A percentile compares a stretch with the other conserved stretches of the same genome.
These are phyloP conservation scores for Trissoscelio sp. DNA, from an alignment of 2,888 invertebrate species.

Conservation along the genomic window DNA sequence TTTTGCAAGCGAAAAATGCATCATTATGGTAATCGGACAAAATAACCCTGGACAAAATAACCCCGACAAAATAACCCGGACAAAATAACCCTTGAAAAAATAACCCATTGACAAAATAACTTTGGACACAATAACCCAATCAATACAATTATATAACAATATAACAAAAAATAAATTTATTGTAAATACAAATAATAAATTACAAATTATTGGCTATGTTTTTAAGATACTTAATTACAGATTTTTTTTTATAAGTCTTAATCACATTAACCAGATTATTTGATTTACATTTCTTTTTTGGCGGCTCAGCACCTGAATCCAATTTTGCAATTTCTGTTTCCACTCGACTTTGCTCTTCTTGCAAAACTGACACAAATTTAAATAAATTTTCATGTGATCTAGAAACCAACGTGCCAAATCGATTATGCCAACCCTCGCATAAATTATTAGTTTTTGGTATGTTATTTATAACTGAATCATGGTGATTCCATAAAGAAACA, in stretches of 20 bases:
- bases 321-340: background rate
- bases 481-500: conserved; percentile 7
- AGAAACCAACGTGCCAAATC: background rate
- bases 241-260: background rate
- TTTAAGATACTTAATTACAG: background rate
- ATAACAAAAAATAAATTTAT: background rate
- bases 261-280: background rate
- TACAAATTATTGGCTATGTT: background rate
- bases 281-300: background rate
- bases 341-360: background rate
- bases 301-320: background rate
- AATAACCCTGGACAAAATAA: no score
- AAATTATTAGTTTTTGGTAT: background rate
- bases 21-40: no score
- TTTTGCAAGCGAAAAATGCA: no score
- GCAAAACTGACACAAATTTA: background rate
- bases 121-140: background rate
- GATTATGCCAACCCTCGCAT: conserved; percentile 7
- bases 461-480: background rate
- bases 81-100: background rate
- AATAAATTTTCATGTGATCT: background rate
- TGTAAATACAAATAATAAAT: background rate
- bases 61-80: no score
- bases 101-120: background rate
- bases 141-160: background rate